These are phyloP conservation scores for Aradophagus sp. DNA, from an alignment of 1,140 invertebrate genomes.

Conservation along the genomic window DNA sequence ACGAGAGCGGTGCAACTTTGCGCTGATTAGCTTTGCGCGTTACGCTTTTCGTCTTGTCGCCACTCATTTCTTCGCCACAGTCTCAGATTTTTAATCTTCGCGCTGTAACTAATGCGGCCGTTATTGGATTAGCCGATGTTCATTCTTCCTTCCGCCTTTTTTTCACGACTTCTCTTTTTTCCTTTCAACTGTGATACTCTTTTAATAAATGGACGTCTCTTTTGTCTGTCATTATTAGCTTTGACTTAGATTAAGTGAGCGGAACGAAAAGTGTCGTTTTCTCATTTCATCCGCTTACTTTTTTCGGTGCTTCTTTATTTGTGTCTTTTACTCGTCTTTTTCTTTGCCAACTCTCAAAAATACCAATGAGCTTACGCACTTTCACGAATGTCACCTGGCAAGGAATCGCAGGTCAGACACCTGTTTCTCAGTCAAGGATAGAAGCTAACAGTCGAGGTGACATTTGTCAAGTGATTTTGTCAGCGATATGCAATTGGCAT, in stretches of 20 bases:
- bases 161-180: slow-evolving; percentile 2
- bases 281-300: no score
- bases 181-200: background rate
- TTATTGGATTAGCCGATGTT: slow-evolving; percentile 21
- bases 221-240: slow-evolving; percentile 23
- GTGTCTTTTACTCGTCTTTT: no score
- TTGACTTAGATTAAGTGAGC: slow-evolving; percentile 28
- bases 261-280: slow-evolving; percentile 43
- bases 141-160: slow-evolving; percentile 1
- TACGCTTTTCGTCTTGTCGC: no score
- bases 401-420: slow-evolving; percentile 31
- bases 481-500: slow-evolving; percentile 1
- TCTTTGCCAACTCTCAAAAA: no score
- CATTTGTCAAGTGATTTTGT: slow-evolving; percentile 17
- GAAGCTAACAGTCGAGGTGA: slow-evolving; percentile 18
- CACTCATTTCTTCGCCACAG: slow-evolving; percentile 42
- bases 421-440: slow-evolving; percentile 46
- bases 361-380: slow-evolving; percentile 6
- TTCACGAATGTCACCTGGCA: slow-evolving; percentile 52
- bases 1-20: slow-evolving; percentile 63
- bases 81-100: slow-evolving; percentile 46
- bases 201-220: slow-evolving; percentile 18
- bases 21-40: slow-evolving; percentile 69
- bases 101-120: slow-evolving; percentile 4
- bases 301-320: no score